Percentiles rank a stretch among this genome's conserved stretches.
phyloP scores from a whole-genome alignment of 2,888 invertebrate species.

The Campoplex capitator region DNA sequence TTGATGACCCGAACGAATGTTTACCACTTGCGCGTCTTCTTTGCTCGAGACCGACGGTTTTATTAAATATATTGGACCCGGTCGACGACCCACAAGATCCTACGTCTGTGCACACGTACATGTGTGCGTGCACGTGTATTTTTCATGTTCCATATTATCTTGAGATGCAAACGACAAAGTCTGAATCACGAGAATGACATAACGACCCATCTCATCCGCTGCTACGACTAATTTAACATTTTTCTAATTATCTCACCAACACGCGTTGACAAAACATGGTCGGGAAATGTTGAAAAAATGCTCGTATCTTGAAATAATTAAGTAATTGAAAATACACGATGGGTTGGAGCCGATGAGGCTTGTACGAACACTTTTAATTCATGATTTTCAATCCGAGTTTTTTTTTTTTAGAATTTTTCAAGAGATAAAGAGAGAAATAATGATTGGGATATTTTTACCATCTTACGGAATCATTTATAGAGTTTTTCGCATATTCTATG shows the following conservation, averaged over 20 bases:
- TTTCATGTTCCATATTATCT: conserved; percentile 33
- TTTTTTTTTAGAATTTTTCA: neutral
- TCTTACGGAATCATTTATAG: neutral
- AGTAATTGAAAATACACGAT: no score
- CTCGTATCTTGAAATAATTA: neutral
- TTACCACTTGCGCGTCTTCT: conserved; percentile 67
- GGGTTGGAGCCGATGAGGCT: no score
- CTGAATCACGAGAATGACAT: conserved; percentile 47
- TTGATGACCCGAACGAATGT: conserved; percentile 62
- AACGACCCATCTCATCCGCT: conserved; percentile 50
- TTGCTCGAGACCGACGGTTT: conserved; percentile 75
- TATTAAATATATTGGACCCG: conserved; percentile 81
- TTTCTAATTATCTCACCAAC: conserved; percentile 1
- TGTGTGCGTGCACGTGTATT: conserved; percentile 33
- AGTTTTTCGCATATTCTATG: no score
- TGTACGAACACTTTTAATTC: no score
- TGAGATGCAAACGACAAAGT: conserved; percentile 56
- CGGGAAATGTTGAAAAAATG: neutral
- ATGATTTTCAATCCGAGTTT: no score
- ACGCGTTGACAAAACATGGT: neutral
- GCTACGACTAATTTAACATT: conserved; percentile 10
- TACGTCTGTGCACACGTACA: neutral
- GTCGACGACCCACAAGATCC: conserved; percentile 55
- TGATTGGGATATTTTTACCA: no score
- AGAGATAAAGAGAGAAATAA: neutral